These are phyloP conservation scores for Lepidurus apus DNA, from an alignment of 1,140 invertebrate species.

Conservation along the genomic window DNA sequence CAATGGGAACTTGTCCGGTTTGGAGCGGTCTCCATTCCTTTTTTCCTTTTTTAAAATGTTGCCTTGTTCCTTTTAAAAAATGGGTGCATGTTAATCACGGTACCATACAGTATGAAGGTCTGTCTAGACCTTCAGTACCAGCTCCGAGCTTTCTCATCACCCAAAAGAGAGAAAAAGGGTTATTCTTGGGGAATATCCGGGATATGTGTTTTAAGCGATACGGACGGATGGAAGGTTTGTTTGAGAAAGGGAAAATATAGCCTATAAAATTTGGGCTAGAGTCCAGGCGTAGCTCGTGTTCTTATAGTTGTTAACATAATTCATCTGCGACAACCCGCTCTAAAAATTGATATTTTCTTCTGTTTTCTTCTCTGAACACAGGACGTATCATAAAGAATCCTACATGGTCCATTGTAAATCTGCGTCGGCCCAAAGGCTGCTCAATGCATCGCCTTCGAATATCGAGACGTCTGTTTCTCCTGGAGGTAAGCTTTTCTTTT, in stretches of 20 bases:
- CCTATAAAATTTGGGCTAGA: too few relatives aligned
- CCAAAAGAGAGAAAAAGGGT: too few relatives aligned
- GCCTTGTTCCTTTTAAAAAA: background rate
- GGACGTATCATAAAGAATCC: slow-evolving; percentile 72
- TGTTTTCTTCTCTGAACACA: slow-evolving; percentile 46
- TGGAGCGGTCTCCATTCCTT: background rate
- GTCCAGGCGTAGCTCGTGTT: background rate
- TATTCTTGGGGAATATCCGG: too few relatives aligned
- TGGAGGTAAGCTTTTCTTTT: slow-evolving; percentile 11
- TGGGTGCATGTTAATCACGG: slow-evolving; percentile 4
- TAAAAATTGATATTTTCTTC: background rate
- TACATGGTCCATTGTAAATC: slow-evolving; percentile 60
- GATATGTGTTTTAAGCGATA: too few relatives aligned
- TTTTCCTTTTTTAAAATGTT: background rate
- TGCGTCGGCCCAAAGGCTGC: slow-evolving; percentile 27
- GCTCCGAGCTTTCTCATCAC: background rate
- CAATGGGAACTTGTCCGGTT: background rate
- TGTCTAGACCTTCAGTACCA: background rate
- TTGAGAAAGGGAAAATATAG: too few relatives aligned
- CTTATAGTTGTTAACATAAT: background rate
- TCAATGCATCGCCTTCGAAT: slow-evolving; percentile 28
- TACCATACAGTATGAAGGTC: slow-evolving; percentile 6
- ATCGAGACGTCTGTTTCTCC: slow-evolving; percentile 17
- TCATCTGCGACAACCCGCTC: background rate
- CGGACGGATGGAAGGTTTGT: too few relatives aligned